These are phyloP conservation scores for Calcarius lapponicus DNA, from an alignment of 2,797 vertebrate species.

Conservation along the genomic window DNA sequence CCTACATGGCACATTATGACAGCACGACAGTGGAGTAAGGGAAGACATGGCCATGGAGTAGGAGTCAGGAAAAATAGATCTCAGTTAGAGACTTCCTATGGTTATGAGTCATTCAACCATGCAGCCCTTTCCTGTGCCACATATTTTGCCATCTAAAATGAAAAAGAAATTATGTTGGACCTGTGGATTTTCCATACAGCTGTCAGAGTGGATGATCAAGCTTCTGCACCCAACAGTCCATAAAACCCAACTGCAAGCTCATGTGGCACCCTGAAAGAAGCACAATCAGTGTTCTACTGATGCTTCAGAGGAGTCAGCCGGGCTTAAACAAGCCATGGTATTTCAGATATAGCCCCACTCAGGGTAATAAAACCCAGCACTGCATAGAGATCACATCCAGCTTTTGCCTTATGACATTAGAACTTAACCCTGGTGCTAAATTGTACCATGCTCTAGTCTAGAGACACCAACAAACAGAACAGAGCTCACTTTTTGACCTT, in stretches of 20 bases:
- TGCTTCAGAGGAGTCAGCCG: background rate
- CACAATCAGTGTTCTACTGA: background rate
- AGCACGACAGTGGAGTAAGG: background rate
- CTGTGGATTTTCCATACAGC: background rate
- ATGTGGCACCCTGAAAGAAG: background rate
- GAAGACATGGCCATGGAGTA: background rate
- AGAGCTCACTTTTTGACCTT: background rate
- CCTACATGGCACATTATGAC: background rate
- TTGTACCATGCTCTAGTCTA: background rate
- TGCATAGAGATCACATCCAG: background rate
- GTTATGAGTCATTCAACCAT: background rate
- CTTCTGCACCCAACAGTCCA: background rate
- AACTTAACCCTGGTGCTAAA: background rate
- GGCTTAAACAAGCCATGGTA: background rate
- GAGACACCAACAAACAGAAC: background rate
- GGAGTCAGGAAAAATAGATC: background rate
- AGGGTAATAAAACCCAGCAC: background rate
- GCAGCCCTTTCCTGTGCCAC: background rate
- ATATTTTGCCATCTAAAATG: background rate
- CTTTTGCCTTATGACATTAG: background rate
- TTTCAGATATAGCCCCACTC: background rate
- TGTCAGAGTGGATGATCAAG: background rate
- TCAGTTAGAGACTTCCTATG: background rate
- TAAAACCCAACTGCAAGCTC: background rate
- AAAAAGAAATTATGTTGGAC: background rate